Evolutionary conservation across 2,797 vertebrate genomes (phyloP), one percentile per base, ranked within the genome.

Genomic region (Macrochelys suwanniensis): DNA sequence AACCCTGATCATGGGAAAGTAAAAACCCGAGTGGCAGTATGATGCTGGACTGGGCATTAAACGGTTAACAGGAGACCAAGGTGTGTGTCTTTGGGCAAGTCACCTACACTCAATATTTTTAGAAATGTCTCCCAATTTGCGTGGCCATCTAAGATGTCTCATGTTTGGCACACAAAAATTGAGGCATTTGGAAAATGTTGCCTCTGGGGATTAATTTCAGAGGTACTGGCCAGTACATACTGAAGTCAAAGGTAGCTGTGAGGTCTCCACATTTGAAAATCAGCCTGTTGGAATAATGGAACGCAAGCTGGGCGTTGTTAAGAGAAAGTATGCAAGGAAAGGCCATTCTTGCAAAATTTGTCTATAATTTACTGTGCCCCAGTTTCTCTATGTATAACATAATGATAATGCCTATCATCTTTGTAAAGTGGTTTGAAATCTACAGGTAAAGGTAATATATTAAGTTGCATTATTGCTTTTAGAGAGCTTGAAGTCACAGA

Each of bases 381-480:
- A 76, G 25, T 76, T 45, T 42, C 13, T 76, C 11, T 76, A 15
- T 45, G 21, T 76, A 45, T 76, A 76, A 76, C 21, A 45, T 74
- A 6, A 23, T 6, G 59, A 61, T 28, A 45, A 76, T 26, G 13
- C 23, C 25, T 42, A 26, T 12, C 19, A 26, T 47, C 6, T 76
- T 26, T 47, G 11, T 45, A 15, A 76, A 76, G 42, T 47, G 42
- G 37, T 45, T 4, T 71, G 80, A 25, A 4, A 12, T 49, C 57
- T 49, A 1, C n/a, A 23, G 19, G 57, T 5, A n/a, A 25, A 28
- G 42, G 28, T 2, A 1, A 33, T 33, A 0, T 28, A 8, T 25
- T 59, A 4, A 1, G 82, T 12, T 23, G 16, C 0, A 53, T 6
- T 49, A 3, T 0, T 11, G 9, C 0, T 1, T 1, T 50, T 37